Percentiles rank a stretch among this genome's conserved stretches.
Conservation (phyloP, 2,113 vertebrate genomes). For the Chloebia gouldiae region DNA sequence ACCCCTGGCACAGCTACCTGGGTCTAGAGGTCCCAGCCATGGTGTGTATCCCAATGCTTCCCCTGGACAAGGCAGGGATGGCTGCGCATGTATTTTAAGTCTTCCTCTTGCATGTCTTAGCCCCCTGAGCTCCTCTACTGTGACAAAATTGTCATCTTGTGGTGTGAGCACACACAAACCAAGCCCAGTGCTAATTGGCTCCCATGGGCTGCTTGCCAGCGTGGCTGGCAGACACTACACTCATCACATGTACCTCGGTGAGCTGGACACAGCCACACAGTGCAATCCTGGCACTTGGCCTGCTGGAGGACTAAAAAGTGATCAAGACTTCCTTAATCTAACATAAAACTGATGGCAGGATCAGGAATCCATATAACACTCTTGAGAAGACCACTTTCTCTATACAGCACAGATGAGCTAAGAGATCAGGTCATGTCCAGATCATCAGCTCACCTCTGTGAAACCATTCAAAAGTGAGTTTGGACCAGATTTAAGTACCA, state of each 20-base stretch:
- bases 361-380: neutral
- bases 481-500: neutral
- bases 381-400: neutral
- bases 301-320: neutral
- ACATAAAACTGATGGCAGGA: neutral
- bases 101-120: neutral
- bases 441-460: neutral
- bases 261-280: neutral
- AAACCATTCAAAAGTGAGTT: neutral
- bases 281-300: neutral
- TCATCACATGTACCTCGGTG: rapidly evolving
- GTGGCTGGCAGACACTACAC: neutral
- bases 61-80: neutral
- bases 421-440: neutral
- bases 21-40: neutral
- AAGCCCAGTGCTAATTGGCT: neutral
- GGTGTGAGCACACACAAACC: neutral
- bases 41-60: neutral
- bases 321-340: neutral
- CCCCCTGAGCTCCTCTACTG: neutral
- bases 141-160: neutral
- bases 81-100: neutral
- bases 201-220: neutral
- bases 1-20: neutral
- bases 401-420: neutral